A percentile compares a stretch with the other conserved stretches of the same genome.
Evolutionary conservation across 2,113 vertebrate species (phyloP).

Genomic region (Ictalurus furcatus): DNA sequence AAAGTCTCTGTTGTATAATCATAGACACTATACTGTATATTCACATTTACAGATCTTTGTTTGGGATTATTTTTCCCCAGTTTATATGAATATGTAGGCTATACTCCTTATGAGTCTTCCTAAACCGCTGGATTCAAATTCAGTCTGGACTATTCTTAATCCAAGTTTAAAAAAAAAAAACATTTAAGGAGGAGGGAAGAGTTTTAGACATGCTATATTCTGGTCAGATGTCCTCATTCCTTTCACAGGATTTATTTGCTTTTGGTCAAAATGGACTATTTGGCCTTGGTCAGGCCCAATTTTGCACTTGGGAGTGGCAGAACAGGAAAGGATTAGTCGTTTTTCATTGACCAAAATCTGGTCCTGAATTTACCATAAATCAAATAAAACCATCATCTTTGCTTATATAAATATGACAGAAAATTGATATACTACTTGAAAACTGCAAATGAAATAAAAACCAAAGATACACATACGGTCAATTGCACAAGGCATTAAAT

Average conservation of each 20-base stretch:
- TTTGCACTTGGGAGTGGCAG: conserved; percentile 63
- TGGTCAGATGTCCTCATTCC: conserved; percentile 61
- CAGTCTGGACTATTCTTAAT: conserved; percentile 14
- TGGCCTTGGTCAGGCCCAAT: conserved; percentile 62
- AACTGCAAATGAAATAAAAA: conserved; percentile 48
- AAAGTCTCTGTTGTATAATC: not conserved
- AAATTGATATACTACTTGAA: conserved; percentile 63
- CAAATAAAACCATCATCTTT: conserved; percentile 66
- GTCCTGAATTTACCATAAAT: conserved; percentile 71
- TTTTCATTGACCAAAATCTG: conserved; percentile 77
- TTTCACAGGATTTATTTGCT: conserved; percentile 70
- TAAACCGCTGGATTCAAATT: conserved; percentile 1
- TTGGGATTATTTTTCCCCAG: not conserved
- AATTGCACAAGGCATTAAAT: conserved; percentile 62
- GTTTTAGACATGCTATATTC: conserved; percentile 55
- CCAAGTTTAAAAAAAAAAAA: not conserved
- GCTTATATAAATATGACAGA: conserved; percentile 70
- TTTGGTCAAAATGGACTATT: conserved; percentile 72
- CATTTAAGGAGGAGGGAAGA: not conserved
- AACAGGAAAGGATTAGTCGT: conserved; percentile 65
- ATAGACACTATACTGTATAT: not conserved
- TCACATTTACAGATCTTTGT: not conserved
- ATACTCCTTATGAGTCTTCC: not conserved
- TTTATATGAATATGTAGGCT: not conserved
- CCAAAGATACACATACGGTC: conserved; percentile 59